Base-by-base conservation (phyloP, 2,888 invertebrate species). In the Agrochola litura region DNA sequence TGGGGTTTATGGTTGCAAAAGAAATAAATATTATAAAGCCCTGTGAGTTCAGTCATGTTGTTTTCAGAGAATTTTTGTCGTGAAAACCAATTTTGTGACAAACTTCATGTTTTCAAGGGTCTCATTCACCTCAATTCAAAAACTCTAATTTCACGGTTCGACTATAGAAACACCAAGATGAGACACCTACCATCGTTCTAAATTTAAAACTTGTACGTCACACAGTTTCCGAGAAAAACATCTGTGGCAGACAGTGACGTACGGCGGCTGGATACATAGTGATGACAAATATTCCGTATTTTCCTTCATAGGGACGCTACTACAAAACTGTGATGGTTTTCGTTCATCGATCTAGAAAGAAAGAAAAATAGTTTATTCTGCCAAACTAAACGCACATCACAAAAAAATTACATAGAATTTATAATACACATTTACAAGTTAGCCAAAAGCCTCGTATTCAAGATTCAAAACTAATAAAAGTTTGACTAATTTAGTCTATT, bases 241-340 rank as follows among this genome's bases (percentile, higher is more conserved):
- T 79, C 80, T 43, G 49, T 64, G 54, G 56, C 71, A 56, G 71
- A 56, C 30, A 49, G 14, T 79, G 63, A 71, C 30, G 63, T 71
- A 79, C 56, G 41, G 9, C 41, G 19, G 19, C 6, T 54, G 10
- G 52, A 2, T 46, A 2, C 52, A 9, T 12, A 37, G 8, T 22
- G 43, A 41, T 16, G 37, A 66, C 16, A 54, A 41, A 6, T 2
- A 12, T 14, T 49, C 8, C 16, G 9, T 61, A 54, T 66, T 65
- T 41, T 74, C 30, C 37, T 67, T n/a, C 3, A 66, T 0, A 14
- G n/a, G 3, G 43, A n/a, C 10, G 4, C 9, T n/a, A n/a, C 5
- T 58, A 12, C 9, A 30, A 52, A 66, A 43, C 16, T 14, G 14
- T 52, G 6, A 43, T 37, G n/a, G 6, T 54, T 46, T 54, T 60